Evolutionary conservation across 2,113 vertebrate genomes (phyloP).

Genomic region (Pyrgilauda ruficollis): DNA sequence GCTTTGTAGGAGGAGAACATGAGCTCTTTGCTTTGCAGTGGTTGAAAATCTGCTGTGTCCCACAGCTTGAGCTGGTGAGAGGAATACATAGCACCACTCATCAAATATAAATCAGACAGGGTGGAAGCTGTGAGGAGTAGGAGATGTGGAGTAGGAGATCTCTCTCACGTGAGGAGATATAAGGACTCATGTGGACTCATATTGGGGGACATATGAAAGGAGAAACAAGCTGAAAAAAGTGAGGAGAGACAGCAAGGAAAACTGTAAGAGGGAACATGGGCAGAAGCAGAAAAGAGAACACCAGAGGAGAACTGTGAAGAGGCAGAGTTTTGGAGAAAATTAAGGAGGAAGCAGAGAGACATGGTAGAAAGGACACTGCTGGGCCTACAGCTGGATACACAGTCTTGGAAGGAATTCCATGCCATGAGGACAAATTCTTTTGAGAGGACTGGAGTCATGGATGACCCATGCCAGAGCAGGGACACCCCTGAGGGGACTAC

Average conservation of each 20-base stretch:
- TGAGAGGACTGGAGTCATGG: background rate
- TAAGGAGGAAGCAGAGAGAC: background rate
- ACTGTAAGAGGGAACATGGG: rapidly evolving
- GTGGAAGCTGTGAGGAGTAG: background rate
- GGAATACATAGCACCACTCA: rapidly evolving
- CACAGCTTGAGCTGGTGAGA: background rate
- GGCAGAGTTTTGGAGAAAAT: background rate
- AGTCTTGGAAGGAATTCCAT: background rate
- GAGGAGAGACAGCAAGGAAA: background rate
- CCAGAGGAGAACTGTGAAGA: background rate
- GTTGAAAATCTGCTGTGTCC: background rate
- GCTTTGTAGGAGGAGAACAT: background rate
- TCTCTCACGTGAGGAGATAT: background rate
- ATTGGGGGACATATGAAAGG: background rate
- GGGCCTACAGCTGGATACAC: background rate
- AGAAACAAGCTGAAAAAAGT: background rate
- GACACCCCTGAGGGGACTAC: background rate
- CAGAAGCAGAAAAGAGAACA: background rate
- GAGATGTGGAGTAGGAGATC: too few species aligned
- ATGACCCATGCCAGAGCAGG: background rate
- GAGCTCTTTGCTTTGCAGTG: background rate
- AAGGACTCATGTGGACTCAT: background rate
- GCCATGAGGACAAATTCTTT: background rate
- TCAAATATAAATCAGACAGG: background rate
- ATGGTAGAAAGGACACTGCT: background rate